Base-by-base conservation (phyloP, 1,140 invertebrate genomes). In the Meloidogyne exigua region DNA sequence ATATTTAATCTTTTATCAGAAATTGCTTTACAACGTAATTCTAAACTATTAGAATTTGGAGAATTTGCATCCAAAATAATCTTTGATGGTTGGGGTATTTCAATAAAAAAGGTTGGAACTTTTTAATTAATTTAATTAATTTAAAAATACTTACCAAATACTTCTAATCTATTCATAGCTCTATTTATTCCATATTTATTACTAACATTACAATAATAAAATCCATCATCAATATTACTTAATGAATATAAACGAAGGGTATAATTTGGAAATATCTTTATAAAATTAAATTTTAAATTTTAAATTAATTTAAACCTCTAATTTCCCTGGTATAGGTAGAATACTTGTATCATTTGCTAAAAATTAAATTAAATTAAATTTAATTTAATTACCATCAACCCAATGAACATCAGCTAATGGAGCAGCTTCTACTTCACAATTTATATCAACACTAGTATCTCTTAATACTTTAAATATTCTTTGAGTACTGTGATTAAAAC, bases 351-450 rank as follows among this genome's bases (percentile, higher is more conserved):
- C 39, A 62, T 79, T 79, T 36, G 76, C 78, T 57, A n/a, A 0
- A 57, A 57, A 57, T 57, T 25, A 42, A 68, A 32, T 23, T 18
- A 32, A 32, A 32, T 32, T 32, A 3, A 3, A 32, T 32, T 32
- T 32, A 32, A 67, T 85, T 83, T 26, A 77, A 77, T 57, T 21
- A 57, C 49, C 49, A 77, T 92, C 91, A 77, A 93, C 91, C 96
- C 96, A 99, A 85, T 93, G 94, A n/a, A 99, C 92, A 76, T 92
- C 90, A 0, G 96, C 95, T 85, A 93, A 93, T 1, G 96, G 96
- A 0, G 95, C 95, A 26, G 95, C 96, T 88, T 95, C 94, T n/a
- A 96, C 94, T 66, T 92, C 91, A 88, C 96, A 99, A 13, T 91
- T 93, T 82, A 99, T 88, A 70, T 91, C 93, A 0, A 95, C 91